Percentiles rank a stretch among this genome's conserved stretches.
These are phyloP conservation scores for Mola mola DNA, from an alignment of 2,113 vertebrate genomes.

Conservation along the genomic window DNA sequence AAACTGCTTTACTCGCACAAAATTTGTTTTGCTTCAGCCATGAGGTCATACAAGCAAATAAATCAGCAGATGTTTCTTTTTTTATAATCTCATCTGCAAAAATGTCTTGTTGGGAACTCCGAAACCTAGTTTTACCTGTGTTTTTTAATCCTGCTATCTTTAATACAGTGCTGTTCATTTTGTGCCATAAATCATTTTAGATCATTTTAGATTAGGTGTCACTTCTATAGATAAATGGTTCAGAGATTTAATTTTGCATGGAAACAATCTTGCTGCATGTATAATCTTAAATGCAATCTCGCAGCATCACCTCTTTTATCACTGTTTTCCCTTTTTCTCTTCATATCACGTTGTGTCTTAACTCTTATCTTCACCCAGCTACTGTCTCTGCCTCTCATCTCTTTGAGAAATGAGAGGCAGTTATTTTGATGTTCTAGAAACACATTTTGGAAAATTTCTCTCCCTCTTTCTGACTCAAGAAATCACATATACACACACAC, in stretches of 20 bases:
- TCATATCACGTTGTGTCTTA: too few species aligned
- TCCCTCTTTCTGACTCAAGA: not conserved
- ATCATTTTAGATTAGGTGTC: conserved; percentile 8
- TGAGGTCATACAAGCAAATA: conserved; percentile 21
- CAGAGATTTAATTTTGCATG: conserved; percentile 3
- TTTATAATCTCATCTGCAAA: conserved; percentile 15
- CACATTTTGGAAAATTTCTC: too few species aligned
- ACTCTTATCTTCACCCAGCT: not conserved
- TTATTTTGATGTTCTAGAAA: too few species aligned
- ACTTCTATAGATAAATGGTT: conserved; percentile 10
- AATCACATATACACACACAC: not conserved
- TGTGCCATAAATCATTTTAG: conserved; percentile 26
- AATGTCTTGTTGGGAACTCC: not conserved
- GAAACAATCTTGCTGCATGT: not conserved
- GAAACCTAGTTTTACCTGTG: conserved; percentile 1
- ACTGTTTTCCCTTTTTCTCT: not conserved
- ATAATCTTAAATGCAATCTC: conserved; percentile 27
- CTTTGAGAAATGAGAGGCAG: too few species aligned
- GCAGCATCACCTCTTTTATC: conserved; percentile 7
- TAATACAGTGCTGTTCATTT: not conserved
- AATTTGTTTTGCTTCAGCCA: not conserved
- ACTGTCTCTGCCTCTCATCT: not conserved
- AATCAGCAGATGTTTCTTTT: conserved; percentile 9
- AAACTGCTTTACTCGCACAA: too few species aligned
- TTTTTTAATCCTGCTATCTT: not conserved